Percentiles rank a stretch among this genome's conserved stretches.
phyloP scores from a whole-genome alignment of 2,888 invertebrate genomes.

The Arrhopalites spinosus region DNA sequence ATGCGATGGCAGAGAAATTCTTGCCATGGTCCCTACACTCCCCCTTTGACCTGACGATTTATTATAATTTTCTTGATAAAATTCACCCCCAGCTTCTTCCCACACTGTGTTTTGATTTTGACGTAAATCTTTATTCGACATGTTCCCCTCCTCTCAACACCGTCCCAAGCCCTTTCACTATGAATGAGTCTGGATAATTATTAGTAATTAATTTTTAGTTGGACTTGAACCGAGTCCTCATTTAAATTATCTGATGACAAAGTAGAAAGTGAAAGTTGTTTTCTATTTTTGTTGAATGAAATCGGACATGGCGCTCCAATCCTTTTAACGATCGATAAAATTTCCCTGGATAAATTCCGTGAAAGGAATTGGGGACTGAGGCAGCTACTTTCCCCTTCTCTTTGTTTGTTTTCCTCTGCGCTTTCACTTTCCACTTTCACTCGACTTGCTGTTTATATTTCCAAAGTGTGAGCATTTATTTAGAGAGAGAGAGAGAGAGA shows the following conservation, averaged over 20 bases:
- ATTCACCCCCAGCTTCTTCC: conserved; percentile 84
- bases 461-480: too few relatives aligned
- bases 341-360: background rate
- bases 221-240: background rate
- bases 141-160: conserved; percentile 40
- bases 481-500: too few relatives aligned
- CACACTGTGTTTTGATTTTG: conserved; percentile 63
- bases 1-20: conserved; percentile 49
- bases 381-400: too few relatives aligned
- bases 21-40: conserved; percentile 32
- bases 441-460: too few relatives aligned
- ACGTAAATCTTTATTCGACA: conserved; percentile 59
- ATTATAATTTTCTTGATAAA: conserved; percentile 83
- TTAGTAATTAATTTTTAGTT: too few relatives aligned
- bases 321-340: conserved; percentile 19
- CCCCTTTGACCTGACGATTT: conserved; percentile 46
- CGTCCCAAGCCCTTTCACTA: background rate
- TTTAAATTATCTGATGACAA: background rate
- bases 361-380: too few relatives aligned
- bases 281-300: background rate
- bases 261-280: background rate
- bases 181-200: too few relatives aligned
- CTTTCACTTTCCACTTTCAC: too few relatives aligned
- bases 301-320: conserved; percentile 25
- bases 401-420: too few relatives aligned